Evolutionary conservation across 2,113 vertebrate species (phyloP), one percentile per base, ranked within the genome.

Genomic region (Tonatia bakeri): DNA sequence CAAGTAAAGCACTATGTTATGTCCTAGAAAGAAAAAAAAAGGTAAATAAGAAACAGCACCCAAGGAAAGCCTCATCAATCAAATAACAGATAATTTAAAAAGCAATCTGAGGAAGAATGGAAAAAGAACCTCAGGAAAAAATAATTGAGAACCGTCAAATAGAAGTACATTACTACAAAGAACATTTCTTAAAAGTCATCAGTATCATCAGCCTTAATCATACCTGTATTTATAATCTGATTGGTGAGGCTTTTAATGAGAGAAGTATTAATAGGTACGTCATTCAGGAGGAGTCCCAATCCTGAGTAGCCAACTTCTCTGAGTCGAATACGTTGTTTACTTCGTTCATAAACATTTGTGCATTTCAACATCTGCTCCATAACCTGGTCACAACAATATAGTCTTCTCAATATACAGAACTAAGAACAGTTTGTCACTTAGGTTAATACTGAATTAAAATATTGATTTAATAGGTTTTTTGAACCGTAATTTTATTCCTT

Each of bases 341-440:
- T 99, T 91, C 99, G 99, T 97, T 99, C 99, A 80, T 99, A 99
- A 96, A 99, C 99, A 50, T 99, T 99, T 77, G 99, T 99, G 75
- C 99, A 99, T 97, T 99, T 99, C 95, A 99, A 96, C 99, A 99
- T 99, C 61, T 99, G 99, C 96, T 99, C 99, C 92, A 99, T 98
- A 50, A 99, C 98, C 99, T 99, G 98, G 36, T 82, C 94, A 80
- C 64, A 88, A 92, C 1, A 97, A 85, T 84, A 96, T 0, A 95
- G 40, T 86, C 56, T 87, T 81, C 28, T 96, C 73, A 96, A 45
- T 69, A 86, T 0, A 90, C 38, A 96, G 12, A 96, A 94, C 50
- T 87, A 89, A 93, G 61, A 80, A 90, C 8, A 87, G 20, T 82
- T 82, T 85, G 40, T 69, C 47, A 93, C n/a, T 65, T 87, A 94